Evolutionary conservation across 2,113 vertebrate species (phyloP).

Genomic region (Oxygymnocypris stewartii): DNA sequence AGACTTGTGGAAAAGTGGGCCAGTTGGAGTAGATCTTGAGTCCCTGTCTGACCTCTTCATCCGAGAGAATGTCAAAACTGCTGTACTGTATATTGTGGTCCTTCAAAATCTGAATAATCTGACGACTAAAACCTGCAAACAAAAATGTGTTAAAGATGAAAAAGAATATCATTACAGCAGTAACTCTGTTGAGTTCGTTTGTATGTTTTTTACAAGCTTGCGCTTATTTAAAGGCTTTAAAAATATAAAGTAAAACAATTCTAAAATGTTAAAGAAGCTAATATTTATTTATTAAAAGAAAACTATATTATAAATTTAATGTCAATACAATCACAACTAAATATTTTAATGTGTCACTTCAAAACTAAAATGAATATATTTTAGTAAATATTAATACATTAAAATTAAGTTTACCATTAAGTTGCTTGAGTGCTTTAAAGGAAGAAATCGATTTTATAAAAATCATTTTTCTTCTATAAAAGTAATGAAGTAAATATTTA

Average conservation of each 20-base stretch:
- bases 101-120: constrained; percentile 86
- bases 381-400: background rate
- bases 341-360: background rate
- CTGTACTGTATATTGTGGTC: constrained; percentile 84
- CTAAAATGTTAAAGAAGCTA: background rate
- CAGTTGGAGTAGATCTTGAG: constrained; percentile 90
- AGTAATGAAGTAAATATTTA: too few relatives aligned
- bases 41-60: constrained; percentile 91
- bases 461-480: too few relatives aligned
- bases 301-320: background rate
- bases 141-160: background rate
- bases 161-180: background rate
- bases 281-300: background rate
- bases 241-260: too few relatives aligned
- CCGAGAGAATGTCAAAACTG: constrained; percentile 92
- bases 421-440: background rate
- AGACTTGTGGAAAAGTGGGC: constrained; percentile 96
- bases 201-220: background rate
- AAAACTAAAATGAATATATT: background rate
- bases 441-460: too few relatives aligned
- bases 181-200: background rate
- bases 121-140: constrained; percentile 86
- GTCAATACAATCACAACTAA: background rate
- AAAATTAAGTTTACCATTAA: background rate
- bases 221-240: background rate